A percentile compares a stretch with the other conserved stretches of the same genome.
Evolutionary conservation across 1,140 invertebrate species (phyloP).

Genomic region (Helicoverpa zea): DNA sequence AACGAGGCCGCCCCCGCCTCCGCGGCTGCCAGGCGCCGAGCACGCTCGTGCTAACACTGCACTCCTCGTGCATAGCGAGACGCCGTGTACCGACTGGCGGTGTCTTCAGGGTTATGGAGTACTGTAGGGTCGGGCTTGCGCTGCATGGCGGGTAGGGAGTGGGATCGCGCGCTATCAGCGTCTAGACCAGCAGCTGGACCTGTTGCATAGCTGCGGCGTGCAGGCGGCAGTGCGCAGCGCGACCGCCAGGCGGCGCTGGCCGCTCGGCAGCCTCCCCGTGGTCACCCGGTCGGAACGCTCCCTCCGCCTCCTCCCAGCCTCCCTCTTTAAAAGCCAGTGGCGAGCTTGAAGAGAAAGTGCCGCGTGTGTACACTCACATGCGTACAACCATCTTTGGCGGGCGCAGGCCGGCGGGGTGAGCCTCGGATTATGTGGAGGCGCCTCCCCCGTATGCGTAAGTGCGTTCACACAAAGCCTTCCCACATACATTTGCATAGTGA

Average conservation of each 20-base stretch:
- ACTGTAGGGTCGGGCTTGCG: background rate
- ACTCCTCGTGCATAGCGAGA: slow-evolving; percentile 40
- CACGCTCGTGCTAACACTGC: slow-evolving; percentile 37
- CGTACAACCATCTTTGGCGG: slow-evolving; percentile 80
- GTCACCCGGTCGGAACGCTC: slow-evolving; percentile 81
- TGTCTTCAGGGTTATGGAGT: background rate
- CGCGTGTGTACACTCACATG: slow-evolving; percentile 83
- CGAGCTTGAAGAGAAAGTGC: slow-evolving; percentile 85
- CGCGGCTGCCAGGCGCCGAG: slow-evolving; percentile 50
- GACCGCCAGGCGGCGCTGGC: slow-evolving; percentile 59
- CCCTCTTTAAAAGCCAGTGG: slow-evolving; percentile 86
- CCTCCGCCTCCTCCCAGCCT: slow-evolving; percentile 64
- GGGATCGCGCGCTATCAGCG: slow-evolving; percentile 17
- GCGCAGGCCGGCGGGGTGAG: slow-evolving; percentile 67
- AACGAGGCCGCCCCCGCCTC: slow-evolving; percentile 67
- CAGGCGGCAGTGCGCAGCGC: no score
- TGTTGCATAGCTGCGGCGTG: slow-evolving; percentile 47
- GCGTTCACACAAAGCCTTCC: slow-evolving; percentile 84
- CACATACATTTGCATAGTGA: slow-evolving; percentile 86
- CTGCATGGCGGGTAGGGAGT: background rate
- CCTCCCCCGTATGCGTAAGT: slow-evolving; percentile 82
- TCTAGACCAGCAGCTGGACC: slow-evolving; percentile 39
- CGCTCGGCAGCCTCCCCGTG: slow-evolving; percentile 68
- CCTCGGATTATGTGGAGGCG: slow-evolving; percentile 81
- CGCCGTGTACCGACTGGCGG: background rate